Evolutionary conservation across 2,888 invertebrate species (phyloP).

Genomic region (Kryphioiulus occultus): DNA sequence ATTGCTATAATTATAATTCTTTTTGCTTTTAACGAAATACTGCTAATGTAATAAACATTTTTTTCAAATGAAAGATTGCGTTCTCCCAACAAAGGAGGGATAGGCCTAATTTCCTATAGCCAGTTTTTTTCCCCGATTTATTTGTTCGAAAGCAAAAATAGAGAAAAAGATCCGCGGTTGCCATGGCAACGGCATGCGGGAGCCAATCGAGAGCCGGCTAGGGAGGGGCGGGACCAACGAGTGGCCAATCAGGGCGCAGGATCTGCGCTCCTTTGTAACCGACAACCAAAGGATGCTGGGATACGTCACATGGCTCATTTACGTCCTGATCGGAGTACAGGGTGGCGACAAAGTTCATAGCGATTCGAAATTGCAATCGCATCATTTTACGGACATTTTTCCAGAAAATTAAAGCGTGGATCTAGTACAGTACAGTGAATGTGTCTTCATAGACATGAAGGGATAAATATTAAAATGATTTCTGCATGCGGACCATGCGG

Average conservation of each 20-base stretch:
- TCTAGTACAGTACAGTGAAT: too few species aligned
- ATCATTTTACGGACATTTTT: too few species aligned
- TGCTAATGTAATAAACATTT: too few species aligned
- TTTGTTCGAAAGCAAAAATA: neutral
- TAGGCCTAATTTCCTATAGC: neutral
- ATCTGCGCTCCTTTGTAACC: neutral
- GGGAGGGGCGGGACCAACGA: neutral
- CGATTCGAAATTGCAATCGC: too few species aligned
- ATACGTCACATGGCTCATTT: neutral
- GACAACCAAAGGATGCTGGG: neutral
- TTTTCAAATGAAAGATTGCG: too few species aligned
- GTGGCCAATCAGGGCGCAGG: neutral
- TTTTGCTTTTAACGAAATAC: too few species aligned
- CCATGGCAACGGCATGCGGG: neutral
- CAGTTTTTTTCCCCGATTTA: neutral
- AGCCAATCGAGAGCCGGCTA: neutral
- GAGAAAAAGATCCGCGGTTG: neutral
- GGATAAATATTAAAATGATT: too few species aligned
- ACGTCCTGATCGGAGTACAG: neutral
- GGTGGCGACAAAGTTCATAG: neutral
- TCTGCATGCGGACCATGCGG: too few species aligned
- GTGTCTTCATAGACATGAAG: too few species aligned
- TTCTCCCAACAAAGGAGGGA: too few species aligned
- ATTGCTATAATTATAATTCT: too few species aligned
- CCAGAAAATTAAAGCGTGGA: too few species aligned